These are phyloP conservation scores for Drosophila tropicalis DNA, from an alignment of 1,140 invertebrate species.

Conservation along the genomic window DNA sequence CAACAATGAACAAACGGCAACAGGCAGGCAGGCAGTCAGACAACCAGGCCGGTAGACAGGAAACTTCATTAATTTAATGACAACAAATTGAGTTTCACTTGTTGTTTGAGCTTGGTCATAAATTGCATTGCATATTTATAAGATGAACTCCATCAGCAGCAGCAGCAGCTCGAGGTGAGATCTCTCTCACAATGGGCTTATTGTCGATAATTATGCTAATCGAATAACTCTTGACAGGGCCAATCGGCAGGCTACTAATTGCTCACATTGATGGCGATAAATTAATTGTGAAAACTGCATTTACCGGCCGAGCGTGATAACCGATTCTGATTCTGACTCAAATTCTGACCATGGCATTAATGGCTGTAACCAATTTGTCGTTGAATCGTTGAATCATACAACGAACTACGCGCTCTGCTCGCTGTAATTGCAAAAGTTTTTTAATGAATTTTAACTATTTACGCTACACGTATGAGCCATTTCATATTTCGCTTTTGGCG, in stretches of 20 bases:
- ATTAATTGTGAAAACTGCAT: constrained; percentile 27
- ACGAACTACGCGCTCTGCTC: constrained; percentile 16
- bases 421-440: constrained; percentile 66
- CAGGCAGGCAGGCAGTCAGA: background rate
- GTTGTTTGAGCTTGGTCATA: constrained; percentile 28
- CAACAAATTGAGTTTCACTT: constrained; percentile 61
- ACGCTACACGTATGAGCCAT: constrained; percentile 53
- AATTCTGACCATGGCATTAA: constrained; percentile 1
- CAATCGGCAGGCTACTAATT: constrained; percentile 64
- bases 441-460: constrained; percentile 73
- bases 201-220: constrained; percentile 69
- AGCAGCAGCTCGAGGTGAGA: constrained; percentile 1
- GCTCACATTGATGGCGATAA: constrained; percentile 53
- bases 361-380: constrained; percentile 42
- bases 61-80: constrained; percentile 72
- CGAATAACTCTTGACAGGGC: constrained; percentile 60
- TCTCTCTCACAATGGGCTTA: constrained; percentile 40
- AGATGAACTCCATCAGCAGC: background rate
- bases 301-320: constrained; percentile 1
- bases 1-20: constrained; percentile 22
- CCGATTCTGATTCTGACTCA: constrained; percentile 47
- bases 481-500: constrained; percentile 57
- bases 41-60: background rate
- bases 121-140: constrained; percentile 65
- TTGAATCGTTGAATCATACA: constrained; percentile 10